Evolutionary conservation across 2,113 vertebrate genomes (phyloP).

Genomic region (Phocoena phocoena): DNA sequence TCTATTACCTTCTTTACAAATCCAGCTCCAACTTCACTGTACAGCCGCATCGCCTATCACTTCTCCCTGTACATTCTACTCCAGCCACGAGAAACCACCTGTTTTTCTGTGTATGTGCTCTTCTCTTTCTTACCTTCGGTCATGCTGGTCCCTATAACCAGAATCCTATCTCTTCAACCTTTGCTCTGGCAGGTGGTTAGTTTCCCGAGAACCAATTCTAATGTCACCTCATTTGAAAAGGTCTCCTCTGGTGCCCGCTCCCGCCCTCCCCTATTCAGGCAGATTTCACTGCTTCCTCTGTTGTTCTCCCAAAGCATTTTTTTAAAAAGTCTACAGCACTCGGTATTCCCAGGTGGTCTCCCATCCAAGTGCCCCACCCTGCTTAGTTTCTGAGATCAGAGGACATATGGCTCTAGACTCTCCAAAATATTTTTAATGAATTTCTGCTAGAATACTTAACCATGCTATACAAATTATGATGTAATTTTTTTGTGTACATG

Average conservation of each 20-base stretch:
- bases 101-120: not conserved
- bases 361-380: not conserved
- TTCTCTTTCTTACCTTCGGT: not conserved
- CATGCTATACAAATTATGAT: not conserved
- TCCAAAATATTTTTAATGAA: not conserved
- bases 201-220: not conserved
- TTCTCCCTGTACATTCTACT: not conserved
- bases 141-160: accelerated
- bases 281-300: not conserved
- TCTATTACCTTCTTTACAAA: not conserved
- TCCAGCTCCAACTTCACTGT: not conserved
- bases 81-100: not conserved
- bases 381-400: not conserved
- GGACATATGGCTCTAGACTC: not conserved
- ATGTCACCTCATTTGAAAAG: not conserved
- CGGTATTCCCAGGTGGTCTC: not conserved
- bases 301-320: not conserved
- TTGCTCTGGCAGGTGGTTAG: not conserved
- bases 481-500: not conserved
- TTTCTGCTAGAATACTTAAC: not conserved
- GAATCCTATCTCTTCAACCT: not conserved
- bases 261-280: not conserved
- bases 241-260: not conserved
- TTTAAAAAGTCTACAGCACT: not conserved
- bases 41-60: not conserved